Evolutionary conservation across 1,140 invertebrate species (phyloP).

Genomic region (Zophobas atratus): DNA sequence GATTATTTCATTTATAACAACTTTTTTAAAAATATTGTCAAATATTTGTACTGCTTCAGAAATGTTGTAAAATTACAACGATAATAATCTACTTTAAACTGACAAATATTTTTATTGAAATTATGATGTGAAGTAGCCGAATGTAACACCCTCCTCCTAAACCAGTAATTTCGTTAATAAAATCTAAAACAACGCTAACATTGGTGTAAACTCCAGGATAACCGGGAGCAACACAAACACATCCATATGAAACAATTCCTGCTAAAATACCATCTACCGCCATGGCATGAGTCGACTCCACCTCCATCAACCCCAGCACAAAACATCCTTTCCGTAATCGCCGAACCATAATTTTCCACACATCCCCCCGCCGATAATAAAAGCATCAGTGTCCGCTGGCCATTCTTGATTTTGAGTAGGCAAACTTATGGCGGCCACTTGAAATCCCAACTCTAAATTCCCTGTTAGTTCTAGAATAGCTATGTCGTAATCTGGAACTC

Average conservation of each 20-base stretch:
- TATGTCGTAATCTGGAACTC: conserved; percentile 42
- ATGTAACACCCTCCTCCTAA: background rate
- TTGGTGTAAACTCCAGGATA: conserved; percentile 83
- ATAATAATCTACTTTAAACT: too few relatives aligned
- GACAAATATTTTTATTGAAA: too few relatives aligned
- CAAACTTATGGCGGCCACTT: background rate
- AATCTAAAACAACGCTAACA: conserved; percentile 62
- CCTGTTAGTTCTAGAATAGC: conserved; percentile 33
- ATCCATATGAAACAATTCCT: conserved; percentile 81
- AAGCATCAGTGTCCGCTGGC: too few relatives aligned
- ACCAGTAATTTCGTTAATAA: conserved; percentile 60
- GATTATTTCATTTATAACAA: too few relatives aligned
- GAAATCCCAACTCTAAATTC: background rate
- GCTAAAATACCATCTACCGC: conserved; percentile 63
- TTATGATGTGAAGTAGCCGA: too few relatives aligned
- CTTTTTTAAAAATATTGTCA: too few relatives aligned
- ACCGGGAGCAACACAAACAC: conserved; percentile 78
- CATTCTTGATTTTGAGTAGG: too few relatives aligned
- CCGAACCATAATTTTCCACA: background rate
- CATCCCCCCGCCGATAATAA: too few relatives aligned
- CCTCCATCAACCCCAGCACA: conserved; percentile 73
- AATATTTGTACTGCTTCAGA: too few relatives aligned
- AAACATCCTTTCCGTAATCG: conserved; percentile 72
- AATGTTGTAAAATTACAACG: too few relatives aligned
- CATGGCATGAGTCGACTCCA: conserved; percentile 67